Evolutionary conservation across 2,888 invertebrate genomes (phyloP).

Genomic region (Metellina segmentata): DNA sequence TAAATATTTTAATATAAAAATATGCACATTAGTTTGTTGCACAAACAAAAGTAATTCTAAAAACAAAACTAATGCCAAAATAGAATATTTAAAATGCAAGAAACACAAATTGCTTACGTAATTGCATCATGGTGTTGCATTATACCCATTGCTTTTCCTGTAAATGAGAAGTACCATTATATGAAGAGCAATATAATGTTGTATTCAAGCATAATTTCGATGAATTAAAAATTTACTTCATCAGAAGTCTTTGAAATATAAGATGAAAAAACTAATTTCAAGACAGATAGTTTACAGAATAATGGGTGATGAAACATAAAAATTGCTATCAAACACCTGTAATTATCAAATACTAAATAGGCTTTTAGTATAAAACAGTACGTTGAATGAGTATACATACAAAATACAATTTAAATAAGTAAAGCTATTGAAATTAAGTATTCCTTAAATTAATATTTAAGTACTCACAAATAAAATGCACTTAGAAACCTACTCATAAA

Average conservation of each 20-base stretch:
- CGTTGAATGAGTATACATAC: too few relatives aligned
- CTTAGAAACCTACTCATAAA: constrained; percentile 54
- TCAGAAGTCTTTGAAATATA: not conserved
- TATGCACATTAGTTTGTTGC: not conserved
- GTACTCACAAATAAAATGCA: not conserved
- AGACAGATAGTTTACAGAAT: not conserved
- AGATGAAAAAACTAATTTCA: not conserved
- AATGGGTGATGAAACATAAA: not conserved
- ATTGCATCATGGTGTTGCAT: constrained; percentile 95
- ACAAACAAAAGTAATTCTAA: not conserved
- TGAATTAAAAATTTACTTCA: not conserved
- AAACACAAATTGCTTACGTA: constrained; percentile 82
- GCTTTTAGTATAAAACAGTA: too few relatives aligned
- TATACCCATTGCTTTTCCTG: constrained; percentile 78
- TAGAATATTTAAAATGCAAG: not conserved
- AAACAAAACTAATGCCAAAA: not conserved
- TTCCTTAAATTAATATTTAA: not conserved
- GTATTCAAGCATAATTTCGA: not conserved
- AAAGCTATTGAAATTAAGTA: not conserved
- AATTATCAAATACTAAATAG: too few relatives aligned
- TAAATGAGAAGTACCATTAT: not conserved
- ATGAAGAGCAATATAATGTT: not conserved
- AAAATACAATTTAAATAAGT: not conserved
- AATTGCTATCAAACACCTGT: too few relatives aligned
- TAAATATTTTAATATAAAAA: not conserved